phyloP scores from a whole-genome alignment of 2,888 invertebrate genomes.

The Actias luna region DNA sequence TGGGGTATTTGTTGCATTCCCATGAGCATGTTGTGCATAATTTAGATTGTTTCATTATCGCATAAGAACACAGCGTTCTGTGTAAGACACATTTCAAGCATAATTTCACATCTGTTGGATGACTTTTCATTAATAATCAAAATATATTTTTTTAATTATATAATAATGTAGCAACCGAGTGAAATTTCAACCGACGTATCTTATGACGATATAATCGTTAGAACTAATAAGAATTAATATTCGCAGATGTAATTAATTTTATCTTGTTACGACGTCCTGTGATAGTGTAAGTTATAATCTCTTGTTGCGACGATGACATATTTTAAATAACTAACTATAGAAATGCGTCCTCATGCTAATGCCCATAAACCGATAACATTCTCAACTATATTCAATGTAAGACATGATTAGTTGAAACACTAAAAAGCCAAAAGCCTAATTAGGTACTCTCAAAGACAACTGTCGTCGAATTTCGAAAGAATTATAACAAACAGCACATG shows the following conservation, averaged over 20 bases:
- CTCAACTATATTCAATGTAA: background rate
- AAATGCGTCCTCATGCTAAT: background rate
- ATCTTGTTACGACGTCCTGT: background rate
- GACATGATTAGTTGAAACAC: background rate
- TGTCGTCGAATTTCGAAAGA: conserved; percentile 1
- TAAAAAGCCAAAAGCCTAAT: background rate
- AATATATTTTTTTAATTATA: too few relatives aligned
- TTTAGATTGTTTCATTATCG: background rate
- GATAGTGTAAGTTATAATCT: background rate
- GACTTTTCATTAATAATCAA: too few relatives aligned
- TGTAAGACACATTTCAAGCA: background rate
- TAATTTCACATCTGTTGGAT: background rate
- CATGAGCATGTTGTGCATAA: background rate
- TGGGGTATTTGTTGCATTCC: background rate
- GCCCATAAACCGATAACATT: background rate
- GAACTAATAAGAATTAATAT: too few relatives aligned
- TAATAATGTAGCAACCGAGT: too few relatives aligned
- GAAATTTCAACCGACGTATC: too few relatives aligned
- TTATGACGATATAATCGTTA: too few relatives aligned
- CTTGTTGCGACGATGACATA: background rate
- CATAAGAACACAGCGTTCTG: background rate
- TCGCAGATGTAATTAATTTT: too few relatives aligned
- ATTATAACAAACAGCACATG: background rate
- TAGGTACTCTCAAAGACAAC: background rate
- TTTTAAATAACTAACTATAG: background rate